phyloP scores from a whole-genome alignment of 2,888 invertebrate genomes.

The Dascillus cervinus region DNA sequence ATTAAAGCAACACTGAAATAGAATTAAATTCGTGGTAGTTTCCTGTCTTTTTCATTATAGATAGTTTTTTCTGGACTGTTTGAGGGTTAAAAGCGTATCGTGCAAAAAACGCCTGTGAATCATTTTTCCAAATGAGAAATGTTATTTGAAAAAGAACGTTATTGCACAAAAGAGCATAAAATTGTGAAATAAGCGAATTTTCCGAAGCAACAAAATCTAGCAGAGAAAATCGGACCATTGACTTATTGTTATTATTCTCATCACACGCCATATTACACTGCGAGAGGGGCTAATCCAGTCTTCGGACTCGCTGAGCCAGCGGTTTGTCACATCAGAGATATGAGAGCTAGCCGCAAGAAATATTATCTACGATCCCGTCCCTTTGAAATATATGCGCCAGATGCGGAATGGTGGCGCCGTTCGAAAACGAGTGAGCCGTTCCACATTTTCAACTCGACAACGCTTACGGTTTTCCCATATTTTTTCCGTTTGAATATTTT shows the following conservation, averaged over 20 bases:
- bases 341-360: constrained; percentile 37
- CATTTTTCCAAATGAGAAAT: no score
- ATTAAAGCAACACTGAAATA: no score
- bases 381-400: constrained; percentile 39
- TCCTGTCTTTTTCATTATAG: no score
- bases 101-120: no score
- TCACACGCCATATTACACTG: constrained; percentile 41
- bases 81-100: no score
- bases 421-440: no score
- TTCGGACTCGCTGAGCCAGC: constrained; percentile 38
- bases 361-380: constrained; percentile 36
- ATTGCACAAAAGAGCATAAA: constrained; percentile 21
- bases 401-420: constrained; percentile 31
- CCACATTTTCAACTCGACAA: constrained; percentile 2
- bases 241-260: constrained; percentile 43
- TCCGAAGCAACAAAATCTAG: constrained; percentile 25
- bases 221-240: constrained; percentile 32
- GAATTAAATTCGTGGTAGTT: no score
- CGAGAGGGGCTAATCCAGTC: constrained; percentile 37
- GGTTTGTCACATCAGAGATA: constrained; percentile 41
- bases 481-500: no score
- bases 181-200: constrained; percentile 30
- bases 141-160: no score
- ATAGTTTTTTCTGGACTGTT: no score
- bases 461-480: no score